Conservation (phyloP, 1,140 invertebrate species). For the Trichogramma pretiosum region DNA sequence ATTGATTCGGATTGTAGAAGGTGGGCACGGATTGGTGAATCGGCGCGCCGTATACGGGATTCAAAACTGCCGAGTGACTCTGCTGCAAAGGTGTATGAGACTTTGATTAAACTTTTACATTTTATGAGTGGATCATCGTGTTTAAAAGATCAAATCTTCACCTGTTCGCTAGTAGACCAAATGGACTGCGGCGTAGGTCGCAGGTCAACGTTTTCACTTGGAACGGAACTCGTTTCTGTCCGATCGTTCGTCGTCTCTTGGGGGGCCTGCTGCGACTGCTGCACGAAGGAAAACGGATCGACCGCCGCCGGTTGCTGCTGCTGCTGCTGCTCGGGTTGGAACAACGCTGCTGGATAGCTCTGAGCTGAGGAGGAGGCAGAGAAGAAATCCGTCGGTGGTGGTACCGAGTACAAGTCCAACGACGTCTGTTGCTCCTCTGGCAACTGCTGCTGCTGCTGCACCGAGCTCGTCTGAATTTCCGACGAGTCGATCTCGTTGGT, state of each 20-base stretch:
- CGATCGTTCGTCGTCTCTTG: too few relatives aligned
- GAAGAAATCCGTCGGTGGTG: conserved; percentile 5
- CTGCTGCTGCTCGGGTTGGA: neutral
- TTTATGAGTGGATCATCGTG: neutral
- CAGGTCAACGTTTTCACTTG: neutral
- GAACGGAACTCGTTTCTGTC: neutral
- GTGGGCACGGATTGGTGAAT: conserved; percentile 4
- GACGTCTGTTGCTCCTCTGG: neutral
- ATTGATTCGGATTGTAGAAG: conserved; percentile 31
- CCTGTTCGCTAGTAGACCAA: conserved; percentile 2
- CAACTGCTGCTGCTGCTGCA: neutral
- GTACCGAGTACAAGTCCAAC: conserved; percentile 3
- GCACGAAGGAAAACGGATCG: conserved; percentile 4
- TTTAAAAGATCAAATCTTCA: neutral
- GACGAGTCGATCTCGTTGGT: too few relatives aligned
- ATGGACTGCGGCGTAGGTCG: neutral
- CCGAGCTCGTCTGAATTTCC: neutral
- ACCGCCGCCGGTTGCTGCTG: neutral
- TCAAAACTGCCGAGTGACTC: neutral
- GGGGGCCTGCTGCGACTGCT: neutral
- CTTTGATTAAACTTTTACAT: neutral
- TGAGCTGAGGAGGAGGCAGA: neutral
- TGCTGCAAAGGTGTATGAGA: too few relatives aligned
- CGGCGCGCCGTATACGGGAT: conserved; percentile 10
- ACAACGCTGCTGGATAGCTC: neutral